phyloP scores from a whole-genome alignment of 2,113 vertebrate species.

The Gopherus evgoodei region DNA sequence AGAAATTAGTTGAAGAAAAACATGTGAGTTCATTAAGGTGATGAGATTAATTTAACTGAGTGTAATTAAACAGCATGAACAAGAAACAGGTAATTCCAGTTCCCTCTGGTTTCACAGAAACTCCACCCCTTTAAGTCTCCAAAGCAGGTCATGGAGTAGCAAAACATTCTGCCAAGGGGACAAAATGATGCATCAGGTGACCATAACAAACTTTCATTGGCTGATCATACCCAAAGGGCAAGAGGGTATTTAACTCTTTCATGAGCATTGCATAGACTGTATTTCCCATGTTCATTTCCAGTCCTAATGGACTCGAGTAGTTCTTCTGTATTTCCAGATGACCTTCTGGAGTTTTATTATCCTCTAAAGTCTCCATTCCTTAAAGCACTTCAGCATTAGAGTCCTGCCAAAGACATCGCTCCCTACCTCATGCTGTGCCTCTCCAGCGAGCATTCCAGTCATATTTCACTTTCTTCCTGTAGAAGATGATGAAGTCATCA shows the following conservation, averaged over 20 bases:
- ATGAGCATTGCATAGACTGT: not conserved
- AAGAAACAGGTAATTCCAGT: conserved; percentile 75
- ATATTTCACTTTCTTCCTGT: conserved; percentile 9
- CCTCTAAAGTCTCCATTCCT: not conserved
- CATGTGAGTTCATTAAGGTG: conserved; percentile 70
- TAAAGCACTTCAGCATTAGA: not conserved
- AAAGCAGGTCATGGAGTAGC: not conserved
- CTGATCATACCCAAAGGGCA: rapidly evolving
- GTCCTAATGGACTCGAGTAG: rapidly evolving
- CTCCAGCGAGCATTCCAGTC: conserved; percentile 42
- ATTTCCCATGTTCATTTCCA: not conserved
- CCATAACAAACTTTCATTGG: not conserved
- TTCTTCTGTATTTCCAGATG: rapidly evolving
- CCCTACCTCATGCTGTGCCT: not conserved
- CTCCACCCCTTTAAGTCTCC: conserved; percentile 47
- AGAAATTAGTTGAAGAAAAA: conserved; percentile 55
- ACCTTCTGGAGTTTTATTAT: not conserved
- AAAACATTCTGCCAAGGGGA: not conserved
- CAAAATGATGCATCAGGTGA: not conserved
- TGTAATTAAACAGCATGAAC: not conserved
- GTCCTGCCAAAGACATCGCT: not conserved
- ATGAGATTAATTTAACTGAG: conserved; percentile 48
- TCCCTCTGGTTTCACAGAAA: conserved; percentile 53
- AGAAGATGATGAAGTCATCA: conserved; percentile 69
- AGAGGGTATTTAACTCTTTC: not conserved